A percentile compares a stretch with the other conserved stretches of the same genome.
phyloP scores from a whole-genome alignment of 2,113 vertebrate species.

The Ceyx cyanopectus region DNA sequence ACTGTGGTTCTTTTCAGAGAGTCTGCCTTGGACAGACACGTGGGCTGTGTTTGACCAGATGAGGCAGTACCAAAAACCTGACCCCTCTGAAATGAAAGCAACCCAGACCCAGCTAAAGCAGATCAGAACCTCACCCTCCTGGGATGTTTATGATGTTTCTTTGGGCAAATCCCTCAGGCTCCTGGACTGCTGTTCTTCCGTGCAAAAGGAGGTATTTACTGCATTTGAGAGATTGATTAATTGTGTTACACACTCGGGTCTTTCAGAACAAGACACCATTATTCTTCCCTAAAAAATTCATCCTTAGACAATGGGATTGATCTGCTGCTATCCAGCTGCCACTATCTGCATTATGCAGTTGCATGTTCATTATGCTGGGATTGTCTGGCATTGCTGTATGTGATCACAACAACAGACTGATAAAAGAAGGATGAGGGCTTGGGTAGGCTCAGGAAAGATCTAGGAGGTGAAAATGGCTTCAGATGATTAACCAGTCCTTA shows the following conservation, averaged over 20 bases:
- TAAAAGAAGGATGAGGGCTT: neutral
- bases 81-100: neutral
- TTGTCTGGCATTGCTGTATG: accelerated
- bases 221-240: neutral
- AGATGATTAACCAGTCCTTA: neutral
- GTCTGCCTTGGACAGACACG: accelerated
- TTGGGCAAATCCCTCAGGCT: neutral
- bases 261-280: neutral
- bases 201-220: neutral
- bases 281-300: neutral
- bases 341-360: neutral
- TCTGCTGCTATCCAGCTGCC: neutral
- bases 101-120: accelerated
- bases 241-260: neutral
- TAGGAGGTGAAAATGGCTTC: neutral
- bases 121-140: neutral
- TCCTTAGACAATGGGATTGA: accelerated
- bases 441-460: neutral
- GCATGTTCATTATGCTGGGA: neutral
- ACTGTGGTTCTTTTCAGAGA: neutral
- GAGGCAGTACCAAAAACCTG: neutral
- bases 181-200: neutral
- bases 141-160: neutral
- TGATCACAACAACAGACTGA: neutral
- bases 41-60: neutral